Conservation (phyloP, 2,888 invertebrate species). For the Agonopterix arenella region DNA sequence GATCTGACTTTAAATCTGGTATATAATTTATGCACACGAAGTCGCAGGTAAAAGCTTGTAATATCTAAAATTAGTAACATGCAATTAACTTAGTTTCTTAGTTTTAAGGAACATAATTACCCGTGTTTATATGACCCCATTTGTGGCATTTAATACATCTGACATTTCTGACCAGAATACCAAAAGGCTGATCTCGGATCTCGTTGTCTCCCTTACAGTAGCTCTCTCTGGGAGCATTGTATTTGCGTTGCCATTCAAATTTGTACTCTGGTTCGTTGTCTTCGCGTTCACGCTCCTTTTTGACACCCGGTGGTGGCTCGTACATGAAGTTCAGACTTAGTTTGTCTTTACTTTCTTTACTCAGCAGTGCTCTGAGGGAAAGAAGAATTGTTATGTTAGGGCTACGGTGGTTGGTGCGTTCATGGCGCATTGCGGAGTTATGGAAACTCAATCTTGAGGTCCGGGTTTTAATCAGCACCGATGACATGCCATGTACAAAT, state of each 20-base stretch:
- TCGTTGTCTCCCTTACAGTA: conserved; percentile 98
- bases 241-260: conserved; percentile 99
- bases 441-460: too few relatives aligned
- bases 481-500: too few relatives aligned
- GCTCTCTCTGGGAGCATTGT: conserved; percentile 98
- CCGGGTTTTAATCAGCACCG: too few relatives aligned
- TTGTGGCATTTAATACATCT: conserved; percentile 99
- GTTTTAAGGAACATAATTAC: conserved; percentile 28
- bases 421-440: too few relatives aligned
- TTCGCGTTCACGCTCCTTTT: conserved; percentile 92
- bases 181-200: conserved; percentile 98
- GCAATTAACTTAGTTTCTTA: too few relatives aligned
- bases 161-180: conserved; percentile 97
- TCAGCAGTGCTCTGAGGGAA: conserved; percentile 89
- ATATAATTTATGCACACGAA: too few relatives aligned
- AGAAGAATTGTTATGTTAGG: not conserved
- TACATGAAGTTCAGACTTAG: conserved; percentile 99
- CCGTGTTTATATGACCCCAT: conserved; percentile 99
- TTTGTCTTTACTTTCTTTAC: conserved; percentile 99
- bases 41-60: too few relatives aligned
- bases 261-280: conserved; percentile 98
- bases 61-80: too few relatives aligned
- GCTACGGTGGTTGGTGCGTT: too few relatives aligned
- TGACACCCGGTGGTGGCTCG: conserved; percentile 98
- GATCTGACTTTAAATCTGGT: too few relatives aligned